These are phyloP conservation scores for Strigamia transsilvanica DNA, from an alignment of 2,888 invertebrate species.

Conservation along the genomic window DNA sequence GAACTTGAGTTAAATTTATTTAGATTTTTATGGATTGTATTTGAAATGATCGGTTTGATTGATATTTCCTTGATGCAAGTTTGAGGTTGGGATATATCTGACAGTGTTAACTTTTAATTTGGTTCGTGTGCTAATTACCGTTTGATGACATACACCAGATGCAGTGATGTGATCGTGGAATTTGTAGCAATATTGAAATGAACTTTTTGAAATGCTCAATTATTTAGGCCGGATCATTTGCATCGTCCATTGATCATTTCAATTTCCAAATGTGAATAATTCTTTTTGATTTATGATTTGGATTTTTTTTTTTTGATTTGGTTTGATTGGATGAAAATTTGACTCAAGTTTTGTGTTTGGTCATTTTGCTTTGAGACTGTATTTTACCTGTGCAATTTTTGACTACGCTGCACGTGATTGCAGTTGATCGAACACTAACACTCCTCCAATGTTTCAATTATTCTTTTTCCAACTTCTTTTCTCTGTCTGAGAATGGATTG, in stretches of 20 bases:
- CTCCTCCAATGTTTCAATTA: slow-evolving; percentile 17
- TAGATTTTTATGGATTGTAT: background rate
- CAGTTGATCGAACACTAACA: slow-evolving; percentile 15
- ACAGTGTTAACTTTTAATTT: background rate
- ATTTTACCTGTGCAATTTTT: slow-evolving; percentile 14
- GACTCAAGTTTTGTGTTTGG: background rate
- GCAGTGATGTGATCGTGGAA: slow-evolving; percentile 14
- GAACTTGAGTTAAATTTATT: background rate
- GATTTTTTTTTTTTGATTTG: background rate
- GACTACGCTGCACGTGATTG: slow-evolving; percentile 9
- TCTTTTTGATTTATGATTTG: background rate
- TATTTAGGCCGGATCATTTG: slow-evolving; percentile 1
- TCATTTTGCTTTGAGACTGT: background rate
- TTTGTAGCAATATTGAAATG: slow-evolving; percentile 12
- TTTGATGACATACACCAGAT: background rate
- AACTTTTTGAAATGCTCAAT: slow-evolving; percentile 7
- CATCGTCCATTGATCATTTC: background rate
- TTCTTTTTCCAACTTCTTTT: slow-evolving; percentile 9
- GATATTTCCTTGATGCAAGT: background rate
- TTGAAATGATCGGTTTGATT: too few relatives aligned
- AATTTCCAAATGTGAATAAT: background rate
- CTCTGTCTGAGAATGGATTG: slow-evolving; percentile 10
- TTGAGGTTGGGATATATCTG: background rate
- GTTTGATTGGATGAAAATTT: background rate
- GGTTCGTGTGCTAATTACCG: background rate